Base-by-base conservation (phyloP, 2,113 vertebrate genomes). In the Apeltes quadracus region DNA sequence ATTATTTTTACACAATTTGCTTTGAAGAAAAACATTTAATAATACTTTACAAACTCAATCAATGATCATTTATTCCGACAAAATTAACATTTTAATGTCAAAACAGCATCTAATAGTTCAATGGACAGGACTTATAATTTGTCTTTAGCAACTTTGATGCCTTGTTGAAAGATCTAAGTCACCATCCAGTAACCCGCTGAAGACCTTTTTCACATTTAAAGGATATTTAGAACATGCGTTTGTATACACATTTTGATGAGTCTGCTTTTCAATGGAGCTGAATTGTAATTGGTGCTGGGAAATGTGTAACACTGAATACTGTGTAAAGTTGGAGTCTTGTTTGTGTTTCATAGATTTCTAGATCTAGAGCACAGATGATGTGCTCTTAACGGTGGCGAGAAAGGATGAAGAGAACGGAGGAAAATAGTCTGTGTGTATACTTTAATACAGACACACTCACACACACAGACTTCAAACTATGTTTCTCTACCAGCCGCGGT, bases 391-490 rank as follows among this genome's bases (percentile, higher is more conserved):
- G 2, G 50, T 14, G 38, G 27, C 3, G 7, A 50, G 11, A 25
- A 41, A 32, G n/a, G 8, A 44, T 1, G 16, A 11, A 53, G 13
- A n/a, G n/a, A 34, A 43, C 10, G 76, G 25, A 48, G 34, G 8
- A 16, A 15, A 1, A 12, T n/a, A 53, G 29, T 55, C 29, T 20
- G 39, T 39, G n/a, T 34, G 13, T 63, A n/a, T 15, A 64, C 39
- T 80, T 55, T 20, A 18, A 50, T 8, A 22, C 3, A 72, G 7
- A 66, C 48, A 41, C 0, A 4, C 14, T 43, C 74, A 22, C 3
- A 72, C 4, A 66, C 48, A 41, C 0, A 4, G 18, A 50, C 74
- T 69, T n/a, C 57, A 59, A n/a, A 69, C 46, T 56, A 25, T 64
- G 0, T 25, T 44, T 70, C 46, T 43, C 22, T 56, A 59, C 58